phyloP scores from a whole-genome alignment of 2,888 invertebrate species.

The Syrista parreyssii region DNA sequence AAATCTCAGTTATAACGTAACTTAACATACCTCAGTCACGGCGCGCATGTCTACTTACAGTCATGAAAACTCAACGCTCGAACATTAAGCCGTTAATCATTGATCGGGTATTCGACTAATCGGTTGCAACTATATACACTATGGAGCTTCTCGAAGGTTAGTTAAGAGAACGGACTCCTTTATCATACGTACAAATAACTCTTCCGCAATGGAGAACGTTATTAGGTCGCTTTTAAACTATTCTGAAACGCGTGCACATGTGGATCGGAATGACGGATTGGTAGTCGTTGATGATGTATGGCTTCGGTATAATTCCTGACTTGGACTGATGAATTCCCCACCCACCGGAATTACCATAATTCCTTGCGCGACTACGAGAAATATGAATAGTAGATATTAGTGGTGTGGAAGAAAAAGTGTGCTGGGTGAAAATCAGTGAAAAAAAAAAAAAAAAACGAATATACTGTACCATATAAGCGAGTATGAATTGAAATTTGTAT shows the following conservation, averaged over 20 bases:
- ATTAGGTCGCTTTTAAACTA: slow-evolving; percentile 31
- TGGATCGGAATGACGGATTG: slow-evolving; percentile 61
- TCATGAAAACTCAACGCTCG: background rate
- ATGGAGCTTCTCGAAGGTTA: background rate
- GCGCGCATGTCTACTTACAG: background rate
- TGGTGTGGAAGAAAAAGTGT: background rate
- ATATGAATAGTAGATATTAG: background rate
- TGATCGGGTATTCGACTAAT: background rate
- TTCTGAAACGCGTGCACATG: slow-evolving; percentile 47
- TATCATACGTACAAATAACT: background rate
- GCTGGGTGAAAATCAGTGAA: background rate
- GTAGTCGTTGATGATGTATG: slow-evolving; percentile 61
- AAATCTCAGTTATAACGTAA: background rate
- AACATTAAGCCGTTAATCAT: background rate
- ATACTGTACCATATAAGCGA: background rate
- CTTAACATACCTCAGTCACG: background rate
- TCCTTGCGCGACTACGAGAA: slow-evolving; percentile 18
- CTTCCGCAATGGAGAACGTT: background rate
- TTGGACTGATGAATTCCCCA: slow-evolving; percentile 60
- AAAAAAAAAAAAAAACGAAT: background rate
- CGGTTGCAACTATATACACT: background rate
- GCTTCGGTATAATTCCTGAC: slow-evolving; percentile 62
- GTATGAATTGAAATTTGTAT: background rate
- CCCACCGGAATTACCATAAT: slow-evolving; percentile 44
- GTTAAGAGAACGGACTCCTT: background rate